Percentiles rank a stretch among this genome's conserved stretches.
These are phyloP conservation scores for Platypus cylindrus DNA, from an alignment of 2,888 invertebrate species.

Conservation along the genomic window DNA sequence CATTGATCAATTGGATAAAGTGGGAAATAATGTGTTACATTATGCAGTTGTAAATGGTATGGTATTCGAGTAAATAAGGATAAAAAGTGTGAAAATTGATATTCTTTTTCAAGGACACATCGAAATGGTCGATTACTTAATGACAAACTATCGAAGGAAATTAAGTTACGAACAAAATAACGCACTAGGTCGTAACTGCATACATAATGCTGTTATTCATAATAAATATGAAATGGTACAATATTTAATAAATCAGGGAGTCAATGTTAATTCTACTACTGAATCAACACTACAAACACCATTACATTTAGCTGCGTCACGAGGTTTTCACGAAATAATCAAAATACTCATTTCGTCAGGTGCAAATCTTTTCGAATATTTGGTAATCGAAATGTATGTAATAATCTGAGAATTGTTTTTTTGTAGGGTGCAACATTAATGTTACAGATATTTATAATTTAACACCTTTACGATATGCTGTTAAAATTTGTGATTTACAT, in stretches of 20 bases:
- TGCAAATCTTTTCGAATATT: conserved; percentile 6
- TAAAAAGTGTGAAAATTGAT: too few species aligned
- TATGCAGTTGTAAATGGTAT: conserved; percentile 58
- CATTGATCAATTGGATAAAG: conserved; percentile 49
- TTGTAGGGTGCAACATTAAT: conserved; percentile 48
- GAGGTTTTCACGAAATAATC: conserved; percentile 36
- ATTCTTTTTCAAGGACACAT: conserved; percentile 25
- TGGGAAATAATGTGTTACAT: conserved; percentile 55
- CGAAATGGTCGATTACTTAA: conserved; percentile 43
- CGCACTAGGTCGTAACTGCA: conserved; percentile 50
- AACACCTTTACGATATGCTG: conserved; percentile 37
- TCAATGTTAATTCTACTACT: conserved; percentile 33
- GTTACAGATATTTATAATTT: conserved; percentile 36
- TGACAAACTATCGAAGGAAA: conserved; percentile 35
- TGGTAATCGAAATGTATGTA: conserved; percentile 3
- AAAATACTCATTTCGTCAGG: conserved; percentile 29
- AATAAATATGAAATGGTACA: conserved; percentile 46
- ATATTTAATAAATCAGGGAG: conserved; percentile 18
- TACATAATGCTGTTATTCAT: conserved; percentile 52
- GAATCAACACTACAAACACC: too few species aligned
- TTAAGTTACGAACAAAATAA: conserved; percentile 51
- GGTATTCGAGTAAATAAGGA: too few species aligned
- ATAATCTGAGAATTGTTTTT: too few species aligned
- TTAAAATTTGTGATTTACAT: conserved; percentile 31
- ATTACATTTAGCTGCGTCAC: conserved; percentile 31